These are phyloP conservation scores for Porites cylindrica DNA, from an alignment of 92 coral and sea anemone genomes.

Conservation along the genomic window DNA sequence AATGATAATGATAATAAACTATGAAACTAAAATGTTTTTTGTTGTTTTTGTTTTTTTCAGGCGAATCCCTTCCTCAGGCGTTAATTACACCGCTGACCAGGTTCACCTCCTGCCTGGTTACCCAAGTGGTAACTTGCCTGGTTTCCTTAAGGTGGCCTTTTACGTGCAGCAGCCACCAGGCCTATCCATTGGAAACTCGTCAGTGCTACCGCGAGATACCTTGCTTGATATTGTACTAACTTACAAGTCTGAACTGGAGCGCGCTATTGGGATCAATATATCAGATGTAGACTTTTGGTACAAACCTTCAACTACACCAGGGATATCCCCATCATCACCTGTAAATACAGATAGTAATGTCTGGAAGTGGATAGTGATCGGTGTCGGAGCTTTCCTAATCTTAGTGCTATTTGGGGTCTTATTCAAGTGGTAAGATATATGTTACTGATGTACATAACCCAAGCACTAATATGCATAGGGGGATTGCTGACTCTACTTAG, in stretches of 20 bases:
- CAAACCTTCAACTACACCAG: neutral
- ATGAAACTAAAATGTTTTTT: neutral
- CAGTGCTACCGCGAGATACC: constrained; percentile 16
- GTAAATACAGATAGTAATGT: neutral
- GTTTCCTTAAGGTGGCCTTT: constrained; percentile 22
- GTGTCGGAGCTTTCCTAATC: neutral
- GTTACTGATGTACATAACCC: no score
- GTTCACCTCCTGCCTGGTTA: constrained; percentile 34
- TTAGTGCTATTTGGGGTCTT: no score
- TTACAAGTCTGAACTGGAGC: neutral
- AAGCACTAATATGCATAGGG: no score
- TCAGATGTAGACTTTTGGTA: neutral
- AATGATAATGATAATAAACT: neutral
- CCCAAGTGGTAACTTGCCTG: neutral
- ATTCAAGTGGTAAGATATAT: no score
- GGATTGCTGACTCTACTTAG: no score
- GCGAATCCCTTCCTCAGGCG: neutral
- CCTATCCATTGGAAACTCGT: constrained; percentile 10
- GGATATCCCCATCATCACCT: neutral
- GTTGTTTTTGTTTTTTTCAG: neutral
- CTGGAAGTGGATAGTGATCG: constrained; percentile 34
- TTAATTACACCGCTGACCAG: constrained; percentile 30
- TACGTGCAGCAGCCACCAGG: constrained; percentile 44
- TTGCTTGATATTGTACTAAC: neutral
- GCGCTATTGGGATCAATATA: constrained; percentile 6